These are phyloP conservation scores for Morpho achilles DNA, from an alignment of 2,888 invertebrate genomes.

Conservation along the genomic window DNA sequence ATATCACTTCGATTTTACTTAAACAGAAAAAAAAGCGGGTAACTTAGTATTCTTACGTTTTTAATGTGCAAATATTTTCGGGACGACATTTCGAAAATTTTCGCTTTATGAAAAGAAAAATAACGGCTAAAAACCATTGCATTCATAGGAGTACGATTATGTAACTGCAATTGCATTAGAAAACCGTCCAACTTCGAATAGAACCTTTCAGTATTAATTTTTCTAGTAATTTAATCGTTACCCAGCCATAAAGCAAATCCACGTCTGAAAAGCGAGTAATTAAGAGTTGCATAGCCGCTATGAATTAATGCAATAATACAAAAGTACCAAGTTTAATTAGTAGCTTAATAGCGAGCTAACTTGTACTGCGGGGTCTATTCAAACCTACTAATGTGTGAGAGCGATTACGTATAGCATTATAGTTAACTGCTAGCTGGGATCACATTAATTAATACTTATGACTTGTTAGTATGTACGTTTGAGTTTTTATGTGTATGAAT, in stretches of 20 bases:
- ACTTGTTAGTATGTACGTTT: too few relatives aligned
- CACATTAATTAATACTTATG: conserved; percentile 30
- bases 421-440: conserved; percentile 27
- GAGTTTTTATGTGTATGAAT: too few relatives aligned
- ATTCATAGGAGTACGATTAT: too few relatives aligned
- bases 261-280: conserved; percentile 29
- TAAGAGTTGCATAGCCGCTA: conserved; percentile 30
- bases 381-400: conserved; percentile 48
- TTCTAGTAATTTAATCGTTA: conserved; percentile 8
- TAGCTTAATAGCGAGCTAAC: conserved; percentile 44
- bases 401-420: conserved; percentile 41
- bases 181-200: too few relatives aligned
- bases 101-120: too few relatives aligned
- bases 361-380: conserved; percentile 43
- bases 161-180: too few relatives aligned
- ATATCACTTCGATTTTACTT: too few relatives aligned
- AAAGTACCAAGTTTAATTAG: conserved; percentile 55
- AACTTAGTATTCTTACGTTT: too few relatives aligned
- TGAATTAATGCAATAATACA: conserved; percentile 39
- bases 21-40: too few relatives aligned
- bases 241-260: conserved; percentile 15
- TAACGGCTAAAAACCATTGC: too few relatives aligned
- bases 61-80: too few relatives aligned
- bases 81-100: too few relatives aligned
- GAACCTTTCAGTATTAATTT: not conserved